Evolutionary conservation across 1,140 invertebrate species (phyloP).

Genomic region (Battus philenor): DNA sequence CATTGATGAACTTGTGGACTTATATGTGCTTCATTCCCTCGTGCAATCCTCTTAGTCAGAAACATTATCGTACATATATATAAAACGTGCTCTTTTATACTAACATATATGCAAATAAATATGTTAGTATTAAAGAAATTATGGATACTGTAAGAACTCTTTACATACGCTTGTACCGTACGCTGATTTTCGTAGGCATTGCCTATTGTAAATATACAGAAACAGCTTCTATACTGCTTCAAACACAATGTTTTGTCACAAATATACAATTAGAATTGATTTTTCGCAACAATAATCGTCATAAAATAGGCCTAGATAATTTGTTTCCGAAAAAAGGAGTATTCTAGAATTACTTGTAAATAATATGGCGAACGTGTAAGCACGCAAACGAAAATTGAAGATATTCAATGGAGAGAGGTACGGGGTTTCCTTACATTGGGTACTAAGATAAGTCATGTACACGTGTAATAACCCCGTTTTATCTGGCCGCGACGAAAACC

Average conservation of each 20-base stretch:
- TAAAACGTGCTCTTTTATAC: constrained; percentile 28
- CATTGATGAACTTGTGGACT: constrained; percentile 23
- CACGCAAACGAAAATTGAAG: too few species aligned
- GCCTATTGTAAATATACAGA: constrained; percentile 48
- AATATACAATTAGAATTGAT: constrained; percentile 38
- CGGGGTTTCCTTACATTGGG: too few species aligned
- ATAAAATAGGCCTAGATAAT: constrained; percentile 44
- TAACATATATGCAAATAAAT: too few species aligned
- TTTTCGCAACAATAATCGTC: constrained; percentile 32
- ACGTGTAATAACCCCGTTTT: too few species aligned
- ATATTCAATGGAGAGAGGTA: too few species aligned
- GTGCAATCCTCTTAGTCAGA: constrained; percentile 31
- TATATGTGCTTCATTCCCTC: constrained; percentile 37
- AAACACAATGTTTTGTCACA: constrained; percentile 57
- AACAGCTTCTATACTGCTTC: constrained; percentile 50
- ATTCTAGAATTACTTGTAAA: too few species aligned
- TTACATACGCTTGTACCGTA: constrained; percentile 39
- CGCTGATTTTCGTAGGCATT: not conserved
- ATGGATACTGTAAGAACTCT: constrained; percentile 25
- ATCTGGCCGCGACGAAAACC: not conserved
- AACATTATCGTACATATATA: constrained; percentile 24
- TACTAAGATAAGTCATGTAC: too few species aligned
- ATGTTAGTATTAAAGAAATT: constrained; percentile 26
- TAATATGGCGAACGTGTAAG: too few species aligned
- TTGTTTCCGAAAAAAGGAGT: too few species aligned